These are phyloP conservation scores for Papilio polytes DNA, from an alignment of 1,140 invertebrate species.

Conservation along the genomic window DNA sequence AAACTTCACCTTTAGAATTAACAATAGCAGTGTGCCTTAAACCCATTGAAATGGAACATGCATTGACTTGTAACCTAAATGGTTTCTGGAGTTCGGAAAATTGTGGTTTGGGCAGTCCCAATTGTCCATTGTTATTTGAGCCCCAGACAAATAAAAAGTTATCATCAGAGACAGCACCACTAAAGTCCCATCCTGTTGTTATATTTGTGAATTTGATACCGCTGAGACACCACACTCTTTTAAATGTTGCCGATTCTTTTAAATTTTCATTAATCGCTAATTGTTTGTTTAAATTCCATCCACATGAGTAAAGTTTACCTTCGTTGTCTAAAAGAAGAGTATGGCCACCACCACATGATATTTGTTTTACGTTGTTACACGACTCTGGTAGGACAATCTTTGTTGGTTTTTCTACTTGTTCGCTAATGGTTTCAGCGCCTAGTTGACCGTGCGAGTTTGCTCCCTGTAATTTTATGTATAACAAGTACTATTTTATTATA, in stretches of 20 bases:
- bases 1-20: constrained; percentile 85
- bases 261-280: constrained; percentile 83
- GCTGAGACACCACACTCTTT: constrained; percentile 83
- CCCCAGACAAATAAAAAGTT: constrained; percentile 90
- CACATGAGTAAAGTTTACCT: constrained; percentile 91
- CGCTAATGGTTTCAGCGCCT: constrained; percentile 87
- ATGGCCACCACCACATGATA: constrained; percentile 91
- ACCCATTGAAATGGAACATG: constrained; percentile 83
- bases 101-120: constrained; percentile 85
- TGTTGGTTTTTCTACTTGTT: constrained; percentile 86
- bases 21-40: constrained; percentile 88
- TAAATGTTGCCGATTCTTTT: constrained; percentile 82
- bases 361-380: constrained; percentile 83
- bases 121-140: constrained; percentile 89
- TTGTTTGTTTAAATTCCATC: constrained; percentile 94
- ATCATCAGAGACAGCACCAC: constrained; percentile 86
- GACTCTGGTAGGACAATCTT: constrained; percentile 82
- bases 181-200: constrained; percentile 90
- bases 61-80: constrained; percentile 76
- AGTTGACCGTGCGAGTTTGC: constrained; percentile 94
- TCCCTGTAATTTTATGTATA: constrained; percentile 84
- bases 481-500: neutral
- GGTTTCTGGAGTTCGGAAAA: constrained; percentile 73
- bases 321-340: constrained; percentile 87
- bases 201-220: constrained; percentile 85